Conservation (phyloP, 2,888 invertebrate genomes). For the Lithophane semibrunnea region DNA sequence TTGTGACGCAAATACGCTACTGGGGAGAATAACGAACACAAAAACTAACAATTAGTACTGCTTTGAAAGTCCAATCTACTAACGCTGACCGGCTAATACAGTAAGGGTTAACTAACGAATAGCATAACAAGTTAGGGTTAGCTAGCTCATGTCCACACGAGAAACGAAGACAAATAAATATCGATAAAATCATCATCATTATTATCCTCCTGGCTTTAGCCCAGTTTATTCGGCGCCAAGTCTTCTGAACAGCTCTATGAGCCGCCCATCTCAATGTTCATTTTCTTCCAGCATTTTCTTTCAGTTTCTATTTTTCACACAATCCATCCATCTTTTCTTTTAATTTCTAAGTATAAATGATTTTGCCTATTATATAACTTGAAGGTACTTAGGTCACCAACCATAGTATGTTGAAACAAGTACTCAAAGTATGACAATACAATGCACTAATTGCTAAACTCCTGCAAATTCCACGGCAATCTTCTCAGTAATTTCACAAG, state of each 20-base stretch:
- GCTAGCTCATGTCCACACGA: no score
- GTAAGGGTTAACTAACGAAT: no score
- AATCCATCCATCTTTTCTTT: background rate
- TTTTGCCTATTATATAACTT: background rate
- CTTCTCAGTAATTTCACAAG: conserved; percentile 30
- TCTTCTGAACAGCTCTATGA: background rate
- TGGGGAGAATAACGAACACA: background rate
- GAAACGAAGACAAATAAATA: no score
- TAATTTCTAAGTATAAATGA: background rate
- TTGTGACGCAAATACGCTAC: background rate
- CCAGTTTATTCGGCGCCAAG: background rate
- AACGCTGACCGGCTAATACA: background rate
- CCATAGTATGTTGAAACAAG: background rate
- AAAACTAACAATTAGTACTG: background rate
- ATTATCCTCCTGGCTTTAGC: no score
- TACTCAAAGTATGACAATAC: conserved; percentile 12
- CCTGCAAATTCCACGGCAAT: conserved; percentile 3
- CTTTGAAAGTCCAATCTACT: background rate
- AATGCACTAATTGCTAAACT: conserved; percentile 27
- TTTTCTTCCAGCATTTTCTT: no score
- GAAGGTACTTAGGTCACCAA: background rate
- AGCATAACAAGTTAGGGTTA: no score
- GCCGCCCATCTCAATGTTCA: background rate
- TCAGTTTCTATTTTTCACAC: no score
- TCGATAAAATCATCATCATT: no score